These are phyloP conservation scores for Ciconia maguari DNA, from an alignment of 2,113 vertebrate species.

Conservation along the genomic window DNA sequence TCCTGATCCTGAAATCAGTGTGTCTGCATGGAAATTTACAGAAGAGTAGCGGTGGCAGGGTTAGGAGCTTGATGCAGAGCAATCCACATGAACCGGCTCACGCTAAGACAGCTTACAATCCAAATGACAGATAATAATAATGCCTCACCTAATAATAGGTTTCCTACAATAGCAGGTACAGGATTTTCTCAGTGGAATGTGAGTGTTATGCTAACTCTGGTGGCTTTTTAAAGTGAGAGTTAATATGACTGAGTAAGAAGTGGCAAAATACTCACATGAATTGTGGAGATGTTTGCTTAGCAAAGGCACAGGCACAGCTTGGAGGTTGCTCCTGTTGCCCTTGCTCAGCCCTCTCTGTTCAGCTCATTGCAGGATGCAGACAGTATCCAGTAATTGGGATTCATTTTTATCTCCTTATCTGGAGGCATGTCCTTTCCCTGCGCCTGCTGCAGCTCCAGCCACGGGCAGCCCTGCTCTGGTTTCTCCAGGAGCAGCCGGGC, in stretches of 20 bases:
- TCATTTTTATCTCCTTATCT: slow-evolving; percentile 26
- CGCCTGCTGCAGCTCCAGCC: background rate
- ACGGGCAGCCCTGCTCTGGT: fast-evolving
- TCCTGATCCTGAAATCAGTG: background rate
- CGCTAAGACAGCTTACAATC: slow-evolving; percentile 12
- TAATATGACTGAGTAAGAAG: background rate
- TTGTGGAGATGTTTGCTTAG: background rate
- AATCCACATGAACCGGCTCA: background rate
- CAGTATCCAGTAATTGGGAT: background rate
- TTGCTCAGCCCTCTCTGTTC: background rate
- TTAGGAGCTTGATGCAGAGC: background rate
- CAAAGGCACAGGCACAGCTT: background rate
- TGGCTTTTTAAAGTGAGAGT: background rate
- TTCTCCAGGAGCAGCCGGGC: background rate
- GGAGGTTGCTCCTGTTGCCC: background rate
- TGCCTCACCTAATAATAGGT: slow-evolving; percentile 12
- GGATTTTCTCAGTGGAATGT: background rate
- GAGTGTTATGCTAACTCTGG: background rate
- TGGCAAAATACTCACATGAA: background rate
- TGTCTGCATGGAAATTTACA: background rate
- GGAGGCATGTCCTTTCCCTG: background rate
- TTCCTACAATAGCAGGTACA: background rate
- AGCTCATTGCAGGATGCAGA: background rate
- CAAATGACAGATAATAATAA: slow-evolving; percentile 24
- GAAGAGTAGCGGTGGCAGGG: background rate